A percentile compares a stretch with the other conserved stretches of the same genome.
Conservation (phyloP, 1,140 invertebrate genomes). For the Metaphire vulgaris region DNA sequence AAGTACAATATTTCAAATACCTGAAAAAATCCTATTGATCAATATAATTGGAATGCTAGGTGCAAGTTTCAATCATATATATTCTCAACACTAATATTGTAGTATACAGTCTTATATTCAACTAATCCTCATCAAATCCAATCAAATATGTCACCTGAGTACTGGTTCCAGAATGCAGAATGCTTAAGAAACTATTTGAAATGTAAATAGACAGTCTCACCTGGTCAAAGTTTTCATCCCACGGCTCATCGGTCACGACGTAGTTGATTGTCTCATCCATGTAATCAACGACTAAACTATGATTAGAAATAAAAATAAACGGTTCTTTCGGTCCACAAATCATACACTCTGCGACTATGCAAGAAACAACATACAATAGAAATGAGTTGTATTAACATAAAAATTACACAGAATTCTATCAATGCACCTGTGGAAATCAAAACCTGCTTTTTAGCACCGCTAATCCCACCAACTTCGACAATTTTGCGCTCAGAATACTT, state of each 20-base stretch:
- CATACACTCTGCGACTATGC: not conserved
- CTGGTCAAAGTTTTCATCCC: constrained; percentile 53
- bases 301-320: constrained; percentile 31
- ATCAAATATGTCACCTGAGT: too few species aligned
- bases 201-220: too few species aligned
- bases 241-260: constrained; percentile 45
- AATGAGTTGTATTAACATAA: constrained; percentile 21
- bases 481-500: too few species aligned
- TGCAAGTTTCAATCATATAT: too few species aligned
- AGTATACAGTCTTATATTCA: too few species aligned
- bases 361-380: not conserved
- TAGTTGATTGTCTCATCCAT: constrained; percentile 49
- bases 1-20: too few species aligned
- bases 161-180: too few species aligned
- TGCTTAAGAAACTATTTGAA: too few species aligned
- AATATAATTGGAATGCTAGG: too few species aligned
- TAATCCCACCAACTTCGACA: constrained; percentile 32
- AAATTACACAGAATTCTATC: constrained; percentile 8
- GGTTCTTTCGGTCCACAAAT: constrained; percentile 5
- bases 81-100: too few species aligned
- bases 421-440: constrained; percentile 25
- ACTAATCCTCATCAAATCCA: too few species aligned
- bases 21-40: too few species aligned
- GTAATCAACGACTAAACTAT: constrained; percentile 47
- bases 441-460: constrained; percentile 32